phyloP scores from a whole-genome alignment of 2,888 invertebrate species.

The Osmoderma eremita region DNA sequence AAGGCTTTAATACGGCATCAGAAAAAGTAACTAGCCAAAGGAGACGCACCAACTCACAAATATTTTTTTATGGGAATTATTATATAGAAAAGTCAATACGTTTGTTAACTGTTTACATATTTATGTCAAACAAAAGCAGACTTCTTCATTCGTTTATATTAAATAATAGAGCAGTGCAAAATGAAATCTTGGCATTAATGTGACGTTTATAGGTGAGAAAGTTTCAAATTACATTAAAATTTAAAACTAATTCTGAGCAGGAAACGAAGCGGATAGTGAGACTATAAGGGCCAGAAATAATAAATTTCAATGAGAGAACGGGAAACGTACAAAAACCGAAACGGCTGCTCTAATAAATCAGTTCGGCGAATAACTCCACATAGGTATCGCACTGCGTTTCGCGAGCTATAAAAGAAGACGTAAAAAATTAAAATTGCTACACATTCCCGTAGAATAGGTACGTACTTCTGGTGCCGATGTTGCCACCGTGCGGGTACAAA shows the following conservation, averaged over 20 bases:
- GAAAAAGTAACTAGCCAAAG: no score
- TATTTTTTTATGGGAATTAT: no score
- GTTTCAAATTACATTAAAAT: constrained; percentile 43
- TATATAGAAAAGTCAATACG: no score
- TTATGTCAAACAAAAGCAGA: constrained; percentile 6
- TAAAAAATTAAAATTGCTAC: constrained; percentile 36
- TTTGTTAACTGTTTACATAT: background rate
- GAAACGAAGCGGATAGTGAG: constrained; percentile 38
- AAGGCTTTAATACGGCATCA: no score
- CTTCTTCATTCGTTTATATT: constrained; percentile 27
- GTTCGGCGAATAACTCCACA: constrained; percentile 27
- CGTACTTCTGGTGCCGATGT: background rate
- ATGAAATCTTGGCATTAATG: constrained; percentile 41
- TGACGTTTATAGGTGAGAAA: constrained; percentile 40
- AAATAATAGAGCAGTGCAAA: constrained; percentile 39
- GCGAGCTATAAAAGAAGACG: constrained; percentile 30
- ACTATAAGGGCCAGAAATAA: constrained; percentile 38
- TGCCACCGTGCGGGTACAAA: constrained; percentile 33
- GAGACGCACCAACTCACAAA: no score
- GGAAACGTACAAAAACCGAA: constrained; percentile 24
- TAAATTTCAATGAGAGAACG: constrained; percentile 40
- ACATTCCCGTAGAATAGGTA: constrained; percentile 16
- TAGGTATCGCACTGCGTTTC: constrained; percentile 34
- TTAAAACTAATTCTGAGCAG: constrained; percentile 40
- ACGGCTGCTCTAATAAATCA: constrained; percentile 29